phyloP scores from a whole-genome alignment of 2,113 vertebrate genomes.

The Paedocypris sp. region DNA sequence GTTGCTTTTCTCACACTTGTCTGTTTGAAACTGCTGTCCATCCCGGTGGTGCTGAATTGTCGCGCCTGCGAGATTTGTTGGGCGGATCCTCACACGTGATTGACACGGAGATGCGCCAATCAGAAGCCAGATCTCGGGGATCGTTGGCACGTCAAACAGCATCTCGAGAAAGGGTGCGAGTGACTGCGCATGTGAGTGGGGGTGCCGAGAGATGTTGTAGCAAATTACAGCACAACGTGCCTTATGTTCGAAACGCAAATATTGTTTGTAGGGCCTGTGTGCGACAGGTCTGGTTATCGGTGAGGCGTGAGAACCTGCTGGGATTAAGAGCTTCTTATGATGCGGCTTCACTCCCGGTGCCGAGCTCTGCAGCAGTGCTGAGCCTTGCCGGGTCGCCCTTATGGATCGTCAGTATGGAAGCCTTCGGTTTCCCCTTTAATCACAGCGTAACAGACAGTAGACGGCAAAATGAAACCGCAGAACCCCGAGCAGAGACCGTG shows the following conservation, averaged over 20 bases:
- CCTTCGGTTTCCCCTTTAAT: conserved; percentile 57
- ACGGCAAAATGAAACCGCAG: conserved; percentile 42
- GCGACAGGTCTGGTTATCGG: background rate
- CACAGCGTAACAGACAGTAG: conserved; percentile 44
- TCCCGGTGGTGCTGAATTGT: conserved; percentile 7
- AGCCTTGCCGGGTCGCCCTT: conserved; percentile 52
- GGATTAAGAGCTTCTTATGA: conserved; percentile 40
- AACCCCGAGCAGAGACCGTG: conserved; percentile 44
- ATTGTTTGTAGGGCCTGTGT: background rate
- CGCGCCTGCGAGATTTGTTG: background rate
- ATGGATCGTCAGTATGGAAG: conserved; percentile 69
- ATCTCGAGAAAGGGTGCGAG: conserved; percentile 14
- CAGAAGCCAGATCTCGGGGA: conserved; percentile 9
- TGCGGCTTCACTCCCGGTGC: conserved; percentile 22
- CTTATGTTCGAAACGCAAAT: conserved; percentile 4
- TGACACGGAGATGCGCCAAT: conserved; percentile 46
- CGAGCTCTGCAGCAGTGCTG: conserved; percentile 43
- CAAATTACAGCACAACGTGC: conserved; percentile 1
- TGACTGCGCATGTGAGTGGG: background rate
- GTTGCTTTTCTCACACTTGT: no score
- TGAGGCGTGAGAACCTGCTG: conserved; percentile 14
- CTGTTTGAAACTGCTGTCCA: no score
- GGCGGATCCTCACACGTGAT: background rate
- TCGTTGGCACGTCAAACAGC: conserved; percentile 25
- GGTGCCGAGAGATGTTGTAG: conserved; percentile 24